These are phyloP conservation scores for Neomonachus schauinslandi DNA, from an alignment of 2,113 vertebrate genomes.

Conservation along the genomic window DNA sequence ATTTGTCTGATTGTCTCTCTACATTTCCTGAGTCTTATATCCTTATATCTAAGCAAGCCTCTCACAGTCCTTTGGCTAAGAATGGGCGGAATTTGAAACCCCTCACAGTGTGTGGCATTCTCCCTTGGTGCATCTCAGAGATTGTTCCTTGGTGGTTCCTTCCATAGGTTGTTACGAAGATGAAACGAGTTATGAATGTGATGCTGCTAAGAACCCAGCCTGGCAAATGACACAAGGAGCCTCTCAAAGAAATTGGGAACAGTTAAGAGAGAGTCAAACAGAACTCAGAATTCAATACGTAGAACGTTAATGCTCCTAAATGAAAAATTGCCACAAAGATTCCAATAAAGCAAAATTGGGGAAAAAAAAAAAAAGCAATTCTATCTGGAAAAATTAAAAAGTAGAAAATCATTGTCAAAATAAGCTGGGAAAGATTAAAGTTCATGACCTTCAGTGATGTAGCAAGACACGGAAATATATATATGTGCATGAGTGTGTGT, in stretches of 20 bases:
- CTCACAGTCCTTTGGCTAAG: not conserved
- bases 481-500: not conserved
- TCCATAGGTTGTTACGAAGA: not conserved
- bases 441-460: not conserved
- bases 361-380: not conserved
- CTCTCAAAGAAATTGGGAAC: not conserved
- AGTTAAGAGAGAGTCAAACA: not conserved
- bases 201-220: not conserved
- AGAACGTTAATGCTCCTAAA: not conserved
- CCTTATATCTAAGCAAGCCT: not conserved
- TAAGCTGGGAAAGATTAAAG: not conserved
- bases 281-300: not conserved
- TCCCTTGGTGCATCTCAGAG: not conserved
- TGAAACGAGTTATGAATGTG: not conserved
- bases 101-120: not conserved
- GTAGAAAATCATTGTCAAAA: not conserved
- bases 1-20: not conserved
- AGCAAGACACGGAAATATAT: not conserved
- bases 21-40: not conserved
- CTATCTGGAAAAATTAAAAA: not conserved
- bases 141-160: not conserved
- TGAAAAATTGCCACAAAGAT: not conserved
- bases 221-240: not conserved
- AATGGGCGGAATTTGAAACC: not conserved
- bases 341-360: not conserved